Percentiles rank a stretch among this genome's conserved stretches.
These are phyloP conservation scores for Tretioscincus oriximinensis DNA, from an alignment of 2,113 vertebrate genomes.

Conservation along the genomic window DNA sequence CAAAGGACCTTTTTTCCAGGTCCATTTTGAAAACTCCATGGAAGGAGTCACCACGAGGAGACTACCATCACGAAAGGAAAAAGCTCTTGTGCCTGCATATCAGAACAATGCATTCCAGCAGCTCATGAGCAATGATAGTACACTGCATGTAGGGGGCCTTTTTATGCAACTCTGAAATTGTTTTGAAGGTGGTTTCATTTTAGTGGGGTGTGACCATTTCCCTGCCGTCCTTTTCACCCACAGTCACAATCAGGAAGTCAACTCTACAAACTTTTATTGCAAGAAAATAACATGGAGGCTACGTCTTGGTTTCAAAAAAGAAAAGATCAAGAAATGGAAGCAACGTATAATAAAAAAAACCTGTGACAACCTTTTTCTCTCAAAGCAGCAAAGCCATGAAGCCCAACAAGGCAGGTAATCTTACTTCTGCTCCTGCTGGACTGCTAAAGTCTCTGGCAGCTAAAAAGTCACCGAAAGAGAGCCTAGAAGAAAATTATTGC, in stretches of 20 bases:
- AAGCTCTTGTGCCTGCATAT: too few relatives aligned
- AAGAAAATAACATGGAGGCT: not conserved
- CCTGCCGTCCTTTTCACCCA: too few relatives aligned
- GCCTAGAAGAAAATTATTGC: slow-evolving; percentile 11
- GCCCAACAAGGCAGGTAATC: rapidly evolving
- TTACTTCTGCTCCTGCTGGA: not conserved
- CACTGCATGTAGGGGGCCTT: too few relatives aligned
- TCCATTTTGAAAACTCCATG: too few relatives aligned
- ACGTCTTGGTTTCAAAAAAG: not conserved
- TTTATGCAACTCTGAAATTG: not conserved
- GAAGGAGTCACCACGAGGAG: too few relatives aligned
- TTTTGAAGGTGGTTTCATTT: not conserved
- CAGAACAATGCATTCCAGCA: too few relatives aligned
- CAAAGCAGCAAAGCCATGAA: not conserved
- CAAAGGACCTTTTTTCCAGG: too few relatives aligned
- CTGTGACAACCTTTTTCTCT: rapidly evolving
- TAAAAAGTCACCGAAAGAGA: rapidly evolving
- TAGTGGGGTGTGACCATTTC: not conserved
- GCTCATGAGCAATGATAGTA: too few relatives aligned
- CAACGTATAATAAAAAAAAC: not conserved
- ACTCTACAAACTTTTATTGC: slow-evolving; percentile 20
- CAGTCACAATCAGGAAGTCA: not conserved
- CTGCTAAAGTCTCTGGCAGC: rapidly evolving
- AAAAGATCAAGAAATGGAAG: not conserved
- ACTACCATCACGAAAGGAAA: too few relatives aligned